phyloP scores from a whole-genome alignment of 2,888 invertebrate species.

The Lasioglossum malachurum region DNA sequence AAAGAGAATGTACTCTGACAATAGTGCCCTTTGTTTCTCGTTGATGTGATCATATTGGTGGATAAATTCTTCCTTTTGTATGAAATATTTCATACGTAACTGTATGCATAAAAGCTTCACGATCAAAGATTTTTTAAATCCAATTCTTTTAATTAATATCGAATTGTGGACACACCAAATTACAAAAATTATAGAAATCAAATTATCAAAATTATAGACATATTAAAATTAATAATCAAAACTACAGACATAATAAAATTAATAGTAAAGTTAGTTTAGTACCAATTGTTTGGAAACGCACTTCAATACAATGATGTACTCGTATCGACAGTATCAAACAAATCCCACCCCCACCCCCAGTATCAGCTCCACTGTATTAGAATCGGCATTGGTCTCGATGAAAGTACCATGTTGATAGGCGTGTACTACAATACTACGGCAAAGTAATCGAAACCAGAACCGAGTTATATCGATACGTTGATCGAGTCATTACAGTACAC shows the following conservation, averaged over 20 bases:
- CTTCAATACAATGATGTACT: too few relatives aligned
- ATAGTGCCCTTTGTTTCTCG: not conserved
- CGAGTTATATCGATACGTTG: slow-evolving; percentile 8
- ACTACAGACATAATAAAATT: not conserved
- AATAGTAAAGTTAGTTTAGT: not conserved
- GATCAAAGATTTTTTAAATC: not conserved
- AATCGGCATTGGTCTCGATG: not conserved
- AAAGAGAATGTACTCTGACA: not conserved
- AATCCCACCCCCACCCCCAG: not conserved
- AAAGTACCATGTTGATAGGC: not conserved
- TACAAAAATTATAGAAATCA: too few relatives aligned
- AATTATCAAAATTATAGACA: too few relatives aligned
- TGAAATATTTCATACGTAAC: not conserved
- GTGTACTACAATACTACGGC: not conserved
- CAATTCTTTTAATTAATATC: not conserved
- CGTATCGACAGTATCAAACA: not conserved
- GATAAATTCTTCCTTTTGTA: not conserved
- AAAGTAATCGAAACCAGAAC: slow-evolving; percentile 6
- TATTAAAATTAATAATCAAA: too few relatives aligned
- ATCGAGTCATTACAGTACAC: not conserved
- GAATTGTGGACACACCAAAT: not conserved
- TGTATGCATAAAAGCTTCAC: too few relatives aligned
- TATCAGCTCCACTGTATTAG: not conserved
- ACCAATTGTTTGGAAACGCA: not conserved
- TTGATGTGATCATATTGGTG: not conserved